Evolutionary conservation across 1,140 invertebrate species (phyloP).

Genomic region (Dreissena polymorpha): DNA sequence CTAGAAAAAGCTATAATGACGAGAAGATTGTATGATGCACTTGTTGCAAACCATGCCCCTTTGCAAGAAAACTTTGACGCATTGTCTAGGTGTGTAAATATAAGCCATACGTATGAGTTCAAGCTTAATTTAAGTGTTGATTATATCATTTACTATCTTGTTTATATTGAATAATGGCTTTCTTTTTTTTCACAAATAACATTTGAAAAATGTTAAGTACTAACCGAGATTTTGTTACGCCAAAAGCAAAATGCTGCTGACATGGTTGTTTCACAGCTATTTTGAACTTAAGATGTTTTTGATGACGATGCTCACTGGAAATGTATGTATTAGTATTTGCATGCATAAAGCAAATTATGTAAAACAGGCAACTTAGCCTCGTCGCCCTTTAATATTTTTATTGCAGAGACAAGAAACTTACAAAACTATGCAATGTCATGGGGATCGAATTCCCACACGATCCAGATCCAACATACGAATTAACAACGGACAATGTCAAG

Average conservation of each 20-base stretch:
- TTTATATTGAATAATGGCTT: background rate
- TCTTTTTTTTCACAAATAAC: background rate
- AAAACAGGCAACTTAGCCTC: background rate
- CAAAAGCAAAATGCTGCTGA: no score
- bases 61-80: slow-evolving; percentile 73
- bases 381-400: background rate
- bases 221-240: no score
- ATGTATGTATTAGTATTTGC: background rate
- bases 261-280: background rate
- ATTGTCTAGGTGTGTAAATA: slow-evolving; percentile 62
- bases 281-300: background rate
- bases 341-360: background rate
- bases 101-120: no score
- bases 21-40: slow-evolving; percentile 58
- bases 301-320: background rate
- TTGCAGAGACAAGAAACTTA: slow-evolving; percentile 53
- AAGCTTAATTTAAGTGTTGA: no score
- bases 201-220: no score
- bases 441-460: slow-evolving; percentile 66
- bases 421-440: slow-evolving; percentile 67
- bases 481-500: slow-evolving; percentile 63
- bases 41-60: slow-evolving; percentile 65
- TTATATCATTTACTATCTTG: no score
- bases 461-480: slow-evolving; percentile 71
- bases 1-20: slow-evolving; percentile 64